Percentiles rank a stretch among this genome's conserved stretches.
These are phyloP conservation scores for Poeciliopsis occidentalis DNA, from an alignment of 2,113 vertebrate genomes.

Conservation along the genomic window DNA sequence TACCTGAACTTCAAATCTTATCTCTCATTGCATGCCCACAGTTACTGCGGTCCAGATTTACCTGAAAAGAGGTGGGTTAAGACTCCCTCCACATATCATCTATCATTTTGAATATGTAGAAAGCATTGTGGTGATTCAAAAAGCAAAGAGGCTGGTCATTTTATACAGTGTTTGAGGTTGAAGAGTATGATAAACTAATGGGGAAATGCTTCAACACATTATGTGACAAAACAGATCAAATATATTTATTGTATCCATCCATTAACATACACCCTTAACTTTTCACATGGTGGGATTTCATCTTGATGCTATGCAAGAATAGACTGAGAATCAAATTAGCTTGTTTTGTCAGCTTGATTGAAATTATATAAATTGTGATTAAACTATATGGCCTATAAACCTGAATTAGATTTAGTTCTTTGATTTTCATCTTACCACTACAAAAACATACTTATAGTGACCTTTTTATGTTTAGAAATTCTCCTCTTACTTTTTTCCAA, in stretches of 20 bases:
- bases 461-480: background rate
- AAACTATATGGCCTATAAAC: background rate
- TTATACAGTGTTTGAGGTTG: background rate
- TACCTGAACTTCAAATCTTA: constrained; percentile 1
- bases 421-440: background rate
- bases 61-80: constrained; percentile 12
- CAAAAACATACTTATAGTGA: background rate
- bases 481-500: background rate
- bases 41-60: background rate
- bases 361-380: too few relatives aligned
- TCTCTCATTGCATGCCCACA: constrained; percentile 17
- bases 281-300: too few relatives aligned
- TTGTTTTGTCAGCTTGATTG: too few relatives aligned
- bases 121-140: background rate
- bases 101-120: constrained; percentile 3
- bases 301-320: too few relatives aligned
- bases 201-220: too few relatives aligned
- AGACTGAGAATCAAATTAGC: too few relatives aligned
- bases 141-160: background rate
- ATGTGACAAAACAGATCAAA: too few relatives aligned
- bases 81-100: background rate
- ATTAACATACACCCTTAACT: too few relatives aligned
- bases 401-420: background rate
- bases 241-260: too few relatives aligned
- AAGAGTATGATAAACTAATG: too few relatives aligned